These are phyloP conservation scores for Pseudochirops corinnae DNA, from an alignment of 2,797 vertebrate species.

Conservation along the genomic window DNA sequence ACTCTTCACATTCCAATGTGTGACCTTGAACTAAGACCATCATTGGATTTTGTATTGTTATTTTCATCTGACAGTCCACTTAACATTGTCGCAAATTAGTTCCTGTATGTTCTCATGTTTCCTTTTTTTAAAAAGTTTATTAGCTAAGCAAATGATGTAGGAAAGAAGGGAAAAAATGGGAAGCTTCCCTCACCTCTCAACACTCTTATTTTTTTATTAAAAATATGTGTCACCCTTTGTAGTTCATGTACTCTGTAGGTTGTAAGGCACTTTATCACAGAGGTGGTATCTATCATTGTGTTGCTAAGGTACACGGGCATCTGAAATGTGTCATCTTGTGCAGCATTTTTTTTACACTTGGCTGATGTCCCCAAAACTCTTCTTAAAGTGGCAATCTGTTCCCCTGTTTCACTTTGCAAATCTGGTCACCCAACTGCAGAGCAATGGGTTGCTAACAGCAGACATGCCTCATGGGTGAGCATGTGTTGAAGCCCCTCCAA, in stretches of 20 bases:
- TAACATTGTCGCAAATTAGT: not conserved
- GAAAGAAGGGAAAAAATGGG: constrained; percentile 62
- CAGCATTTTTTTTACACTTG: constrained; percentile 64
- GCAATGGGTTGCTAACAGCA: not conserved
- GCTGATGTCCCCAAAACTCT: constrained; percentile 40
- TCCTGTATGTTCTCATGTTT: not conserved
- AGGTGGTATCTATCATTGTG: constrained; percentile 77
- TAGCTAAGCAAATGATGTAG: constrained; percentile 62
- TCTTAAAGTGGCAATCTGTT: constrained; percentile 41
- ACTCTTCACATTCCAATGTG: not conserved
- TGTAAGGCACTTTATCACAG: constrained; percentile 69
- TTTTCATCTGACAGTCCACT: not conserved
- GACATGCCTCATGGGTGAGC: not conserved
- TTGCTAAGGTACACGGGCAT: constrained; percentile 58
- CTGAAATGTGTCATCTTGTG: constrained; percentile 63
- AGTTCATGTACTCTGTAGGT: constrained; percentile 73
- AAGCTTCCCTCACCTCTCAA: constrained; percentile 45
- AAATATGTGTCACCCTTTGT: constrained; percentile 61
- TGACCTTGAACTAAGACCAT: not conserved
- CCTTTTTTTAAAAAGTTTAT: constrained; percentile 4
- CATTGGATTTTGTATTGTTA: not conserved
- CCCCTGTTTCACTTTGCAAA: not conserved
- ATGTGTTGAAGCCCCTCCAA: not conserved
- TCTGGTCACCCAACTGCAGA: not conserved
- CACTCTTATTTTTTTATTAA: constrained; percentile 59